Base-by-base conservation (phyloP, 2,113 vertebrate species). In the Dunckerocampus dactyliophorus region DNA sequence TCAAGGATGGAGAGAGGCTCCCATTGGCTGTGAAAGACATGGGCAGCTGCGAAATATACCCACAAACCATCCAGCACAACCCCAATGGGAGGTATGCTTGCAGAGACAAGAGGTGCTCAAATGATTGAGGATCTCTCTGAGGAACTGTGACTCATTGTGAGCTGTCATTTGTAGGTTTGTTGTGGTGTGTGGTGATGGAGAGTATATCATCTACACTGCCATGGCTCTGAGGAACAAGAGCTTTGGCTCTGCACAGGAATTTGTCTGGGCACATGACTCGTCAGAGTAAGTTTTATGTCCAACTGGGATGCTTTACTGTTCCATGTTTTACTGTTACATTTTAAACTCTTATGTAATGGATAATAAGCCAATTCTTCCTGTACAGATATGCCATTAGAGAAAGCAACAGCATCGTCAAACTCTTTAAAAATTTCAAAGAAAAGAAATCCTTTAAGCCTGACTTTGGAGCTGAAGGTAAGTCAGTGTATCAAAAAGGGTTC, bases 371-470 rank as follows among this genome's bases (percentile, higher is more conserved):
- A 1, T 62, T 48, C 5, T 28, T 6, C 34, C 24, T 58, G 52
- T 60, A 34, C 72, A 98, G 97, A 59, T 99, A 99, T 5, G 95
- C 97, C 21, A 99, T 97, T 71, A 91, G 96, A 69, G 97, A 98
- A 77, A 98, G 95, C 89, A 99, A 87, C 92, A 99, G 95, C 45
- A 79, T 96, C 20, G 95, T 99, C 37, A 99, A 99, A 87, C 94
- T 99, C 83, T 99, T 99, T 87, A 99, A 99, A 85, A 99, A 99
- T 51, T 99, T 99, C 84, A 99, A 99, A 82, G 96, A 99, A 84
- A 99, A 97, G 86, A 99, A 99, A 71, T 95, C 95, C 0, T 99
- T 99, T 82, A 99, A 98, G 79, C 96, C 97, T 21, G 96, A 99
- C 84, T 99, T 99, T 90, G 97, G 97, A 82, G 96, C 97, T 66